A percentile compares a stretch with the other conserved stretches of the same genome.
phyloP scores from a whole-genome alignment of 2,888 invertebrate genomes.

The Beris chalybata region DNA sequence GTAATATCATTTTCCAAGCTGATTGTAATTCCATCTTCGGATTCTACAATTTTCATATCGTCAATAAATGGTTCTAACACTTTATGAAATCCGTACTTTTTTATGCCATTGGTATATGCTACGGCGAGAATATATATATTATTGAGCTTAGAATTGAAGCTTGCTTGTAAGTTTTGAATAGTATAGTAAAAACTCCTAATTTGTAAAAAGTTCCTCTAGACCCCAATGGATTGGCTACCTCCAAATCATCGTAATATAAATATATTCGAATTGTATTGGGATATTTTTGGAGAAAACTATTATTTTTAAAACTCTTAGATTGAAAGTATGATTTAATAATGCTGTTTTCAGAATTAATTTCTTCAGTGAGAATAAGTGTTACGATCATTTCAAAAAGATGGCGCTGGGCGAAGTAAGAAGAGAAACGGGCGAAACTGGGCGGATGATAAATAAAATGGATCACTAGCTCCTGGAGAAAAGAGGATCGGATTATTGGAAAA shows the following conservation, averaged over 20 bases:
- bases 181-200: slow-evolving; percentile 29
- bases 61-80: slow-evolving; percentile 28
- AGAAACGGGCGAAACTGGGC: no score
- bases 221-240: slow-evolving; percentile 27
- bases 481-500: no score
- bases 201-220: slow-evolving; percentile 32
- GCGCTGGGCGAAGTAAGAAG: no score
- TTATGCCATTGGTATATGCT: slow-evolving; percentile 29
- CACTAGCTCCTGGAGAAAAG: no score
- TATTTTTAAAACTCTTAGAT: background rate
- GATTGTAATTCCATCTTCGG: background rate
- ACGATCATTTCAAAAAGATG: no score
- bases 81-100: slow-evolving; percentile 29
- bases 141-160: slow-evolving; percentile 13
- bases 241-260: slow-evolving; percentile 32
- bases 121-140: slow-evolving; percentile 31
- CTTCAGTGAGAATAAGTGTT: no score
- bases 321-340: background rate
- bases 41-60: slow-evolving; percentile 3
- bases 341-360: background rate
- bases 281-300: slow-evolving; percentile 3
- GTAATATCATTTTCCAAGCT: no score
- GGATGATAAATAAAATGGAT: no score
- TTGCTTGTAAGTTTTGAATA: slow-evolving; percentile 29
- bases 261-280: background rate